Conservation (phyloP, 2,113 vertebrate genomes). For the Etheostoma spectabile region DNA sequence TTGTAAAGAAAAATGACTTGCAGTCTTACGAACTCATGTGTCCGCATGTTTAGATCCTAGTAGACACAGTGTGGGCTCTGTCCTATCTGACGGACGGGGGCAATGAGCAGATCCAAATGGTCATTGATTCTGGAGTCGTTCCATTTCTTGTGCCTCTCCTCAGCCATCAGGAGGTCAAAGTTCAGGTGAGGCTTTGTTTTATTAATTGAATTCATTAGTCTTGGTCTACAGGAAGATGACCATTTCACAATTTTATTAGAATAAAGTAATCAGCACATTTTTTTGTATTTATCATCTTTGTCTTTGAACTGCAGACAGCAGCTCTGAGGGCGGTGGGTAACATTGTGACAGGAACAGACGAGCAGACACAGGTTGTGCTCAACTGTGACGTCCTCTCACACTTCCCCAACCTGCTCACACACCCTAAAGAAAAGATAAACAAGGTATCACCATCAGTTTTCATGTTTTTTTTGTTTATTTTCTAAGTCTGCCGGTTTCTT, state of each 20-base stretch:
- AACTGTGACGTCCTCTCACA: conserved; percentile 99
- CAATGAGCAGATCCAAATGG: conserved; percentile 99
- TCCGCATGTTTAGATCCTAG: conserved; percentile 89
- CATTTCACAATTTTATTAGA: too few species aligned
- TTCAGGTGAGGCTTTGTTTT: conserved; percentile 87
- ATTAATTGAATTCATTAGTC: neutral
- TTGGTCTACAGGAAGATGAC: neutral
- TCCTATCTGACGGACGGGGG: conserved; percentile 99
- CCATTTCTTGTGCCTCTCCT: conserved; percentile 98
- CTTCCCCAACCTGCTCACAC: conserved; percentile 96
- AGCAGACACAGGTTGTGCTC: conserved; percentile 98
- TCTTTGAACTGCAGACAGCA: conserved; percentile 87
- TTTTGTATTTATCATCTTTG: neutral
- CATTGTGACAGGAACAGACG: conserved; percentile 98
- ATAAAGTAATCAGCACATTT: neutral
- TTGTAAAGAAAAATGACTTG: neutral
- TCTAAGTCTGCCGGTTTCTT: neutral
- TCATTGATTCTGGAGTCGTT: conserved; percentile 98
- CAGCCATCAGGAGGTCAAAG: conserved; percentile 99
- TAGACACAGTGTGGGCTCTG: conserved; percentile 99
- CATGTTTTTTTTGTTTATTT: neutral
- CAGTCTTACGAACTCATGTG: neutral
- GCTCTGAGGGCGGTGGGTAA: conserved; percentile 98
- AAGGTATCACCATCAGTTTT: conserved; percentile 85
- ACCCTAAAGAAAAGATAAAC: conserved; percentile 99